Base-by-base conservation (phyloP, 2,797 vertebrate genomes). In the Scomberomorus guttatus region DNA sequence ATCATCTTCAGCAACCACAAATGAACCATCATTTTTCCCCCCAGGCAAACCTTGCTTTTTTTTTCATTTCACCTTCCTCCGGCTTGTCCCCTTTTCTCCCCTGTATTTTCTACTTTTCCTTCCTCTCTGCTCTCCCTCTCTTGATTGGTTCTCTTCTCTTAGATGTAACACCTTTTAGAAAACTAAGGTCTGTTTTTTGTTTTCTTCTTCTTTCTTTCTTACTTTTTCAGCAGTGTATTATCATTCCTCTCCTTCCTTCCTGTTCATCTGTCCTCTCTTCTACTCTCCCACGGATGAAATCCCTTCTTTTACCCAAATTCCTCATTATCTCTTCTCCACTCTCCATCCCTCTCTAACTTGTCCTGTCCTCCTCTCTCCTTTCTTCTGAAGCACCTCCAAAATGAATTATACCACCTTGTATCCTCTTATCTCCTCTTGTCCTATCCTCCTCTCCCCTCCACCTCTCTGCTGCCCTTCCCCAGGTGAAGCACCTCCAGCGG, bases 401-500 rank as follows among this genome's bases (percentile, higher is more conserved):
- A 96, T 84, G 95, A 96, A 1, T 96, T 97, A 14, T 96, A 97
- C 67, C 94, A 94, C 34, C 24, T 4, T 37, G 73, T 95, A 96
- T 0, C 90, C 96, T 80, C 95, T 29, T 56, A 14, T 46, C 32
- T 32, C 15, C 13, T 25, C 63, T 39, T n/a, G 0, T 69, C 27
- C 5, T 58, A 25, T 22, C 20, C 7, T 63, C 13, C 48, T 58
- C 3, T 69, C 37, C 24, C 13, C 20, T 55, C 46, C 29, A 20
- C 22, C 15, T 48, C 29, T 32, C 29, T 52, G 18, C 15, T 50
- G 50, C 58, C 18, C 27, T 72, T 56, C 48, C 10, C 17, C 66
- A 94, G 94, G 97, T 99, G 88, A 97, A 97, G 92, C 97, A 99
- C 86, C 94, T 99, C 81, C 98, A 99, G 93, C 96, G 97, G 78